Base-by-base conservation (phyloP, 2,113 vertebrate species). In the Rhipidura dahli region DNA sequence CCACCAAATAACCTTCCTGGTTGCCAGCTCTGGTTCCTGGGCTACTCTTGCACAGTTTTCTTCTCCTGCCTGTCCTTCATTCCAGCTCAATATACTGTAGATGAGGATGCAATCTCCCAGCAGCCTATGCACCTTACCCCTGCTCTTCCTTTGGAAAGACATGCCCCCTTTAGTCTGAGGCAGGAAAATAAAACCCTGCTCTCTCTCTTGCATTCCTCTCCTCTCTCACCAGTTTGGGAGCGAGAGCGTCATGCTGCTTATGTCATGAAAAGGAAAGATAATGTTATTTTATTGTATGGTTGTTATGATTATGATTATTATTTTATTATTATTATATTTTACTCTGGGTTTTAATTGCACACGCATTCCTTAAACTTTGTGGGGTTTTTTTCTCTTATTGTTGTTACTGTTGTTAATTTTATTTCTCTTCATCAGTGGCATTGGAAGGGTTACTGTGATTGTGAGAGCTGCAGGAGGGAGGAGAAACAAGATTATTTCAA, bases 261-360 rank as follows among this genome's bases (percentile, higher is more conserved):
- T 94, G 88, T 97, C 91, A 78, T 91, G 90, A 79, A 96, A 94
- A 97, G 90, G 91, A 97, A 97, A 93, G 88, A 96, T 97, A 93
- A 86, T 95, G 56, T 97, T 96, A 95, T 95, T 96, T 87, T 98
- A 93, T 96, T 93, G 75, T 96, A 90, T 83, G 89, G 89, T 89
- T 85, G 45, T 90, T 94, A 82, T 60, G 60, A 95, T 91, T 97
- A 90, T 94, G 45, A 97, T 96, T 97, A 95, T 94, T 95, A 61
- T 96, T 79, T 97, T 96, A 92, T 97, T 95, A 85, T 96, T 92
- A 97, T 96, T 93, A 39, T 97, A 95, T 96, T 97, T 97, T 98
- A 97, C 94, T 97, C 93, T 96, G 95, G 92, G 83, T 97, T 97
- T 97, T 95, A 96, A 97, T 96, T 98, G 97, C 94, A 97, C 97